Conservation (phyloP, 2,888 invertebrate genomes). For the Phyllotreta striolata region DNA sequence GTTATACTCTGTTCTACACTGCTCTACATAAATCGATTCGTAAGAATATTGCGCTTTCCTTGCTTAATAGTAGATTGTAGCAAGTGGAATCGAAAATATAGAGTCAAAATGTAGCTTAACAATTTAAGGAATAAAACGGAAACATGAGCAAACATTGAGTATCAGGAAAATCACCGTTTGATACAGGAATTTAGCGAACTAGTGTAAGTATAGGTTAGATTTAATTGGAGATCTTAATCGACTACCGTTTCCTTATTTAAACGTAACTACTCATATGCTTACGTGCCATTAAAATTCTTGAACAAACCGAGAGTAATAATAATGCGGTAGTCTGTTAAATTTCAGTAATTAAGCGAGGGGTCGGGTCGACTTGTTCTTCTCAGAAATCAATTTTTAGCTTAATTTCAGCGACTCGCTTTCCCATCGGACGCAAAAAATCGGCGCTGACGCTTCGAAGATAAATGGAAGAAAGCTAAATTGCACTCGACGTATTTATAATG, state of each 20-base stretch:
- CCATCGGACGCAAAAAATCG: conserved; percentile 8
- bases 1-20: conserved; percentile 18
- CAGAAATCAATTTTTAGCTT: conserved; percentile 20
- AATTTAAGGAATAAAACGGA: neutral
- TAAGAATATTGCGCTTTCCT: neutral
- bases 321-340: conserved; percentile 25
- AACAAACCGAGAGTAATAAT: conserved; percentile 26
- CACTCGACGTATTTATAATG: no score
- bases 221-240: conserved; percentile 32
- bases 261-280: conserved; percentile 28
- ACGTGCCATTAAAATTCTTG: conserved; percentile 27
- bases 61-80: no score
- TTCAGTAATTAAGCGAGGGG: conserved; percentile 23
- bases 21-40: conserved; percentile 14
- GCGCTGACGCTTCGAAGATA: neutral
- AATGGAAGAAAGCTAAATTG: neutral
- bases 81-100: no score
- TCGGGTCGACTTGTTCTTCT: conserved; percentile 15
- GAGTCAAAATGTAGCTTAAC: no score
- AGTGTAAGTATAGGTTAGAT: conserved; percentile 28
- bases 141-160: neutral
- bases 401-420: conserved; percentile 5
- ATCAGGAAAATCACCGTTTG: neutral
- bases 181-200: conserved; percentile 4
- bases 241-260: conserved; percentile 32